A percentile compares a stretch with the other conserved stretches of the same genome.
phyloP scores from a whole-genome alignment of 1,140 invertebrate species.

The Galendromus occidentalis region DNA sequence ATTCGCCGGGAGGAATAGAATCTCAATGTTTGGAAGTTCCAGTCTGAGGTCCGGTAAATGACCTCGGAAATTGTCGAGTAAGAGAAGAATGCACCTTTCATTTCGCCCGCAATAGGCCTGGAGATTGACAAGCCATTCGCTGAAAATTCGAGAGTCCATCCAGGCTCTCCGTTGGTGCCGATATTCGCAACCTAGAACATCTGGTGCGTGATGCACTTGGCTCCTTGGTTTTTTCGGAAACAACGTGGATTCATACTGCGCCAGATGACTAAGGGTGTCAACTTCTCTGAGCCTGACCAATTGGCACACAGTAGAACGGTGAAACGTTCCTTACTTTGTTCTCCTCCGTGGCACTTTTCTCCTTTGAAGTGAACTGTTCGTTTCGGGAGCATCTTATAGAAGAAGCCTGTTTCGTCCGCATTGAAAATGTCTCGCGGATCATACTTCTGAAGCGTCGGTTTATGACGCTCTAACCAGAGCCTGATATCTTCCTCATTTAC shows the following conservation, averaged over 20 bases:
- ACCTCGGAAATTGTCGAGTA: too few species aligned
- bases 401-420: conserved; percentile 31
- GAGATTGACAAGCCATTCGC: too few species aligned
- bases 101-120: too few species aligned
- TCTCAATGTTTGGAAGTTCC: too few species aligned
- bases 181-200: too few species aligned
- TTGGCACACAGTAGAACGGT: conserved; percentile 29
- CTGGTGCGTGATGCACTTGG: too few species aligned
- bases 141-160: too few species aligned
- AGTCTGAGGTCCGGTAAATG: too few species aligned
- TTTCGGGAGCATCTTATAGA: conserved; percentile 29
- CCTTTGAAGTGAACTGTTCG: conserved; percentile 27
- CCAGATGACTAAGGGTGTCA: conserved; percentile 30
- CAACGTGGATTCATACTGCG: conserved; percentile 30
- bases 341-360: conserved; percentile 27
- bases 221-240: conserved; percentile 17
- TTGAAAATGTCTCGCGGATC: conserved; percentile 29
- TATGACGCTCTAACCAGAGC: conserved; percentile 3
- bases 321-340: conserved; percentile 30
- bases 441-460: conserved; percentile 22
- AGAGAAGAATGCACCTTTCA: too few species aligned
- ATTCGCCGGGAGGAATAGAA: too few species aligned
- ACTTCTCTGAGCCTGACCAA: conserved; percentile 29
- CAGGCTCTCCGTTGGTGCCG: too few species aligned
- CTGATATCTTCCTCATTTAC: conserved; percentile 15